phyloP scores from a whole-genome alignment of 2,797 vertebrate genomes.

The Pyrocephalus nanus region DNA sequence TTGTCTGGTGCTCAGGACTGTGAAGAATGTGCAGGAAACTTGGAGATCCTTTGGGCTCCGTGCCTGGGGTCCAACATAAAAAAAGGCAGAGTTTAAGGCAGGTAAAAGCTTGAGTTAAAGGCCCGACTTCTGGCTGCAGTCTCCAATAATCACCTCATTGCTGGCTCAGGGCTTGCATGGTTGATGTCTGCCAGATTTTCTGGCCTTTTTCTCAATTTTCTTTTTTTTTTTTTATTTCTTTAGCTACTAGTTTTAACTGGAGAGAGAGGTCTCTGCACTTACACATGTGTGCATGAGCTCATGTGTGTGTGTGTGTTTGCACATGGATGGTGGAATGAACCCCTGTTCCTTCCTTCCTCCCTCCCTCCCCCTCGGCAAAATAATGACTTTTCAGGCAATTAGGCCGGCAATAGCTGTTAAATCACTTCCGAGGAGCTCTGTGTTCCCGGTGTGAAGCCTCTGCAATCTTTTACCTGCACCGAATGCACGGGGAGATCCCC shows the following conservation, averaged over 20 bases:
- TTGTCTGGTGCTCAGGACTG: not conserved
- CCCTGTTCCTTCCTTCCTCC: not conserved
- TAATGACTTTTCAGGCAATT: constrained; percentile 74
- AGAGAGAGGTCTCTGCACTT: not conserved
- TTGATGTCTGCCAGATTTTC: not conserved
- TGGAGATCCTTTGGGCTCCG: not conserved
- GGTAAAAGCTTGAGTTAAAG: not conserved
- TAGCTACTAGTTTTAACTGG: not conserved
- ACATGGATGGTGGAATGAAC: not conserved
- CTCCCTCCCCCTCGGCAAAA: not conserved
- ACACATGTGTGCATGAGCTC: not conserved
- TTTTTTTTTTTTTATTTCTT: not conserved
- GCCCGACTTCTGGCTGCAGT: not conserved
- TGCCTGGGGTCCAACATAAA: not conserved
- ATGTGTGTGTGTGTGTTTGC: not conserved
- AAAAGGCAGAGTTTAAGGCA: not conserved
- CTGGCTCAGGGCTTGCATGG: rapidly evolving
- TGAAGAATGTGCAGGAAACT: not conserved
- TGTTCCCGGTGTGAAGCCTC: constrained; percentile 15
- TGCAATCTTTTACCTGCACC: constrained; percentile 46
- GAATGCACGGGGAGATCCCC: constrained; percentile 64
- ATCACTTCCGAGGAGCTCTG: not conserved
- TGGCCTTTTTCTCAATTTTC: not conserved
- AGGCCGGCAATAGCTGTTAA: constrained; percentile 77
- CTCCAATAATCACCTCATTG: not conserved